These are phyloP conservation scores for Passer domesticus DNA, from an alignment of 2,113 vertebrate species.

Conservation along the genomic window DNA sequence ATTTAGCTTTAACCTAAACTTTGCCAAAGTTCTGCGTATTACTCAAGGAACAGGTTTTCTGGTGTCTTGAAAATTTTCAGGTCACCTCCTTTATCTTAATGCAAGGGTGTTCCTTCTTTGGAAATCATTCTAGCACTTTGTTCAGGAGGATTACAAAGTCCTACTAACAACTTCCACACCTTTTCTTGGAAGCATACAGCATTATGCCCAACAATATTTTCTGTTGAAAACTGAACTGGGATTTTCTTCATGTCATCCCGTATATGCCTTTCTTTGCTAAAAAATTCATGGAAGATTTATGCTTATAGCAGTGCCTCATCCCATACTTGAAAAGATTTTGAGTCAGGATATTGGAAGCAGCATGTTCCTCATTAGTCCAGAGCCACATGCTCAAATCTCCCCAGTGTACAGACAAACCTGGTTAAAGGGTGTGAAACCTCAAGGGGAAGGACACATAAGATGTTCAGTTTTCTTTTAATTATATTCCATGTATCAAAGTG, in stretches of 20 bases:
- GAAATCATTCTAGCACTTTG: conserved; percentile 17
- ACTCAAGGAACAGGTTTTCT: not conserved
- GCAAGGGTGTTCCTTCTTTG: not conserved
- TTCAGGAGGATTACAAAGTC: not conserved
- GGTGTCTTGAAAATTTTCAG: not conserved
- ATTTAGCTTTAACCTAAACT: not conserved
- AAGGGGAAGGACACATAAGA: conserved; percentile 45
- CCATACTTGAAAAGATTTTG: not conserved
- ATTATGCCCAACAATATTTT: not conserved
- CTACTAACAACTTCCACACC: not conserved
- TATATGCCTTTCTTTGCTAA: not conserved
- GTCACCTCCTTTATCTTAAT: not conserved
- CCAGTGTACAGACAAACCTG: not conserved
- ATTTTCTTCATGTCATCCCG: not conserved
- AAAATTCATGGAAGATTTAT: not conserved
- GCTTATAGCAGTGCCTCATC: not conserved
- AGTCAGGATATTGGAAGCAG: not conserved
- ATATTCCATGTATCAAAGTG: conserved; percentile 45
- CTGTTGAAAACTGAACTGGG: not conserved
- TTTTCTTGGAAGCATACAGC: not conserved
- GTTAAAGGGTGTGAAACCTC: conserved; percentile 41
- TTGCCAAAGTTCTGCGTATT: not conserved
- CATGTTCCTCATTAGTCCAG: not conserved
- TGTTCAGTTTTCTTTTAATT: conserved; percentile 55
- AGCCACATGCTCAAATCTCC: conserved; percentile 13